A percentile compares a stretch with the other conserved stretches of the same genome.
Conservation (phyloP, 2,888 invertebrate genomes). For the Agonopterix arenella region DNA sequence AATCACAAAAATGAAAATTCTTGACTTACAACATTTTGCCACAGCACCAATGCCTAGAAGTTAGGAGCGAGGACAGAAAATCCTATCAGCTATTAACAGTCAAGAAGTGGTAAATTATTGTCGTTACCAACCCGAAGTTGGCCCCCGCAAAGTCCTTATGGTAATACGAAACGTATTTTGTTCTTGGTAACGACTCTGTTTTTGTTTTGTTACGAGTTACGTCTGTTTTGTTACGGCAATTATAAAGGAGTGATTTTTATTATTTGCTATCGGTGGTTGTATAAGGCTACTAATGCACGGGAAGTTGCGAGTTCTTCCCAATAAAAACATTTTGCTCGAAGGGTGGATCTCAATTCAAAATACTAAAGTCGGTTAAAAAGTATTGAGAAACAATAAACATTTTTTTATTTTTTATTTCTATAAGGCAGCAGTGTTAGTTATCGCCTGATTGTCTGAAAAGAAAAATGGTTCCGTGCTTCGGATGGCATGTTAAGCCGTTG, state of each 20-base stretch:
- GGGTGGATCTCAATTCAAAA: no score
- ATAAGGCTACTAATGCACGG: no score
- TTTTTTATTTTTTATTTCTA: no score
- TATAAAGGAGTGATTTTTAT: background rate
- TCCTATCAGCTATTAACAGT: slow-evolving; percentile 75
- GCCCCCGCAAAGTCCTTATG: slow-evolving; percentile 45
- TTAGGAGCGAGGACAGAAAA: slow-evolving; percentile 55
- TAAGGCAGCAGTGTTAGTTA: no score
- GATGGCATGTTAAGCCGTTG: no score
- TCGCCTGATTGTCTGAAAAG: no score
- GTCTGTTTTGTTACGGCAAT: slow-evolving; percentile 3
- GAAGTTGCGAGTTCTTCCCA: no score
- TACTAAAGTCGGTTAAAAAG: no score
- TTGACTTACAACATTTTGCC: slow-evolving; percentile 1
- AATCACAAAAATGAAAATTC: background rate
- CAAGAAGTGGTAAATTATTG: slow-evolving; percentile 65
- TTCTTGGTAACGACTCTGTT: slow-evolving; percentile 29
- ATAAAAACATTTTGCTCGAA: no score
- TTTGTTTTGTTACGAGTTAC: slow-evolving; percentile 20
- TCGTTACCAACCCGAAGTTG: slow-evolving; percentile 33
- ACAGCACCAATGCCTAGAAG: slow-evolving; percentile 9
- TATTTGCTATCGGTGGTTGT: no score
- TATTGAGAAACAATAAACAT: no score
- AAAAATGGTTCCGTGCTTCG: no score
- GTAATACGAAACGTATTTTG: slow-evolving; percentile 40